These are phyloP conservation scores for Pseudoips prasinana DNA, from an alignment of 2,888 invertebrate genomes.

Conservation along the genomic window DNA sequence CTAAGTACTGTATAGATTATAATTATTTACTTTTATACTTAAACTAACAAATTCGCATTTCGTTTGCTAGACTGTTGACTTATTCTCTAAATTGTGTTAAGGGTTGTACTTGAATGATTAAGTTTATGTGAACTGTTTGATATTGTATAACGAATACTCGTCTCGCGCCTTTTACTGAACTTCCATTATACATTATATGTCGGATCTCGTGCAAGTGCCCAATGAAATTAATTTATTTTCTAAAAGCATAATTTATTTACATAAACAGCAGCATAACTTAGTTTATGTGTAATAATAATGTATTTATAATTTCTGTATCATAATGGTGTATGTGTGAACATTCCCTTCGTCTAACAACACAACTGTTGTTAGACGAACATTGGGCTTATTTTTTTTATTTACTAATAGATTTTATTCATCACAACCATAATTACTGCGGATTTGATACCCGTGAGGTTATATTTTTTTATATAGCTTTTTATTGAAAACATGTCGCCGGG, in stretches of 20 bases:
- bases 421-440: conserved; percentile 48
- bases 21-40: conserved; percentile 66
- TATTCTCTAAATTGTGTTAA: conserved; percentile 54
- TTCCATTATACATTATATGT: neutral
- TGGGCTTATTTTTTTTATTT: conserved; percentile 42
- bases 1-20: conserved; percentile 72
- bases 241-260: conserved; percentile 64
- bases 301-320: conserved; percentile 82
- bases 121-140: conserved; percentile 32
- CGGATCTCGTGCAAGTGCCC: conserved; percentile 35
- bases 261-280: conserved; percentile 60
- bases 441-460: conserved; percentile 43
- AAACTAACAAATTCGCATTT: conserved; percentile 60
- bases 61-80: conserved; percentile 61
- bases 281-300: conserved; percentile 50
- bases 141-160: conserved; percentile 53
- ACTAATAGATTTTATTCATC: conserved; percentile 42
- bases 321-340: conserved; percentile 59
- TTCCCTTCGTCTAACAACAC: conserved; percentile 66
- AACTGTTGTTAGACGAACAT: conserved; percentile 45
- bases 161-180: conserved; percentile 4
- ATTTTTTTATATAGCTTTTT: conserved; percentile 57
- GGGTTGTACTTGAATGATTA: conserved; percentile 39
- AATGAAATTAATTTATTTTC: conserved; percentile 51
- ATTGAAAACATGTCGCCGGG: conserved; percentile 21